Percentiles rank a stretch among this genome's conserved stretches.
Conservation (phyloP, 1,140 invertebrate genomes). For the Acromyrmex echinatior region DNA sequence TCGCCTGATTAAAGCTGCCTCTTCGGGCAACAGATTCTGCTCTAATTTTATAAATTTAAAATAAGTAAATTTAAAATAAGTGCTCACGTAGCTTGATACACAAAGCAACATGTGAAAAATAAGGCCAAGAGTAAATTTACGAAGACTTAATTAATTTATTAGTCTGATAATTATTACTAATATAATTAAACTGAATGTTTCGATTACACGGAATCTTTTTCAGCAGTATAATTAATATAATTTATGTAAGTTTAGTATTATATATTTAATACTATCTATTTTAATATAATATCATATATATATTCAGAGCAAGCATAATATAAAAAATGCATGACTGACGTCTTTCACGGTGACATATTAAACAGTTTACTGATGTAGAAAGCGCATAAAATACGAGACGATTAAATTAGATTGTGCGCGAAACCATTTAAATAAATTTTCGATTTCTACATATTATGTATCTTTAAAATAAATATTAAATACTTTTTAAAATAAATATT, state of each 20-base stretch:
- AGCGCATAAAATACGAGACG: neutral
- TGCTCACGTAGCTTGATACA: too few relatives aligned
- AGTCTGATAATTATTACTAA: too few relatives aligned
- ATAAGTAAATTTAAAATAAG: neutral
- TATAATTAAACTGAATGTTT: too few relatives aligned
- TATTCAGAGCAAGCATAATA: slow-evolving; percentile 26
- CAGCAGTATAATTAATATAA: too few relatives aligned
- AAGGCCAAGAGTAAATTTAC: too few relatives aligned
- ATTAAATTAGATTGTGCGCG: slow-evolving; percentile 20
- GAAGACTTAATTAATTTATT: too few relatives aligned
- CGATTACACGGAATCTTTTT: too few relatives aligned
- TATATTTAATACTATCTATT: too few relatives aligned
- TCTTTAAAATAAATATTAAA: neutral
- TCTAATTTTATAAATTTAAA: slow-evolving; percentile 51
- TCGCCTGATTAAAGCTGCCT: slow-evolving; percentile 67
- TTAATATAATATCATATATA: too few relatives aligned
- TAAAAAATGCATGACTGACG: neutral
- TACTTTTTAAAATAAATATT: slow-evolving; percentile 13
- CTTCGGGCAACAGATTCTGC: slow-evolving; percentile 14
- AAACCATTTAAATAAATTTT: neutral
- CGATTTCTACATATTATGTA: neutral
- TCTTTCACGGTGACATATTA: neutral
- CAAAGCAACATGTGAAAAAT: too few relatives aligned
- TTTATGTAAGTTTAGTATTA: too few relatives aligned
- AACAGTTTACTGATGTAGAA: neutral